These are phyloP conservation scores for Nudaria mundana DNA, from an alignment of 2,888 invertebrate genomes.

Conservation along the genomic window DNA sequence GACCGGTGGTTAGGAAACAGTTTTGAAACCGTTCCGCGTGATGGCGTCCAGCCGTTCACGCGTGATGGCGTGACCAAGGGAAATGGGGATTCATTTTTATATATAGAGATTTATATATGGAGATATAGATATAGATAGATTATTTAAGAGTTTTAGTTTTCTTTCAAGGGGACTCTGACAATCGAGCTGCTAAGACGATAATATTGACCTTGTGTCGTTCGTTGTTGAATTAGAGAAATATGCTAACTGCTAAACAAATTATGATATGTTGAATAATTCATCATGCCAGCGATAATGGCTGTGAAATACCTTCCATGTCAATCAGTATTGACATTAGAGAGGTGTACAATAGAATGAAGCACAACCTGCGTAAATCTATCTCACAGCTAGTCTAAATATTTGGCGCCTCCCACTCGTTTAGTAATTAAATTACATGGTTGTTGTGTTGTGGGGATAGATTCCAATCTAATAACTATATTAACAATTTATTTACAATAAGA, in stretches of 20 bases:
- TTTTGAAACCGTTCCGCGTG: too few species aligned
- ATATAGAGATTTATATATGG: too few species aligned
- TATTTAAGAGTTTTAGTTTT: too few species aligned
- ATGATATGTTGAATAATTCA: constrained; percentile 13
- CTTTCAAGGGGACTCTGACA: not conserved
- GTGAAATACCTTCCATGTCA: constrained; percentile 13
- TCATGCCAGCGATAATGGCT: constrained; percentile 7
- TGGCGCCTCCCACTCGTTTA: constrained; percentile 44
- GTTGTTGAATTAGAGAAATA: not conserved
- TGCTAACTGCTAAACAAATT: not conserved
- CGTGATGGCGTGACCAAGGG: too few species aligned
- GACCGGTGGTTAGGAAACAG: too few species aligned
- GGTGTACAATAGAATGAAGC: constrained; percentile 20
- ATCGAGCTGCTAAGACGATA: too few species aligned
- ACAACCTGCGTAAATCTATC: constrained; percentile 18
- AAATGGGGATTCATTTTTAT: too few species aligned
- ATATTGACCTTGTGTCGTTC: too few species aligned
- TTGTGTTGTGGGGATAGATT: not conserved
- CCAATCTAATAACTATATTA: not conserved
- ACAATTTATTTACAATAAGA: too few species aligned
- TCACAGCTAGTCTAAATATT: constrained; percentile 42
- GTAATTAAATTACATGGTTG: constrained; percentile 5
- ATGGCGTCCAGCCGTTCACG: too few species aligned
- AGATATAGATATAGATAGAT: too few species aligned
- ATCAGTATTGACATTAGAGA: constrained; percentile 12